A percentile compares a stretch with the other conserved stretches of the same genome.
Conservation (phyloP, 35 echinoderm and acorn worm species). For the Eucidaris tribuloides region DNA sequence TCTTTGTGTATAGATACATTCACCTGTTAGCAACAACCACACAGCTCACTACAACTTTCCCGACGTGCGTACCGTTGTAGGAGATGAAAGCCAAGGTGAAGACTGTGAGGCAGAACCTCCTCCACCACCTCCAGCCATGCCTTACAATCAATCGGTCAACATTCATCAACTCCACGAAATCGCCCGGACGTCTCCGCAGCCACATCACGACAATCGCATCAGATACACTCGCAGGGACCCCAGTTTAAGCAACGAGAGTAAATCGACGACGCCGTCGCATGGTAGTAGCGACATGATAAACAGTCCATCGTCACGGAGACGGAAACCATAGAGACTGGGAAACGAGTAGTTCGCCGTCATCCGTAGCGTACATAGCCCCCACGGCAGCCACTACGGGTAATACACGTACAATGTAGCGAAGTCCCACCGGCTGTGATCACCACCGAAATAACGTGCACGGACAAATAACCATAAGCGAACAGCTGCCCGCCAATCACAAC, state of each 20-base stretch:
- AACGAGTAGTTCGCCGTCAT: slow-evolving; percentile 49
- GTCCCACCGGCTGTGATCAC: too few species aligned
- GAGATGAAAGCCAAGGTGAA: slow-evolving; percentile 72
- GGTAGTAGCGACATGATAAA: slow-evolving; percentile 64
- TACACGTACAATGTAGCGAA: too few species aligned
- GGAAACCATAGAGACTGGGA: slow-evolving; percentile 54
- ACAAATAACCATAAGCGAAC: too few species aligned
- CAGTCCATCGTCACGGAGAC: slow-evolving; percentile 47
- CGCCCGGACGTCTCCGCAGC: slow-evolving; percentile 1
- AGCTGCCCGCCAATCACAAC: too few species aligned
- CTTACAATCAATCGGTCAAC: slow-evolving; percentile 57
- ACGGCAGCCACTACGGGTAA: background rate
- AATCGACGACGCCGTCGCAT: slow-evolving; percentile 53
- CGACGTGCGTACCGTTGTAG: slow-evolving; percentile 4
- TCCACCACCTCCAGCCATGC: slow-evolving; percentile 40
- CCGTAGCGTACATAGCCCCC: background rate
- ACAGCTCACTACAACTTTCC: background rate
- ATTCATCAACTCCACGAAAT: slow-evolving; percentile 50
- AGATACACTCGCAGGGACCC: slow-evolving; percentile 49
- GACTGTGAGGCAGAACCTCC: slow-evolving; percentile 91
- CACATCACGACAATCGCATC: slow-evolving; percentile 13
- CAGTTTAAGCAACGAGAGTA: slow-evolving; percentile 49
- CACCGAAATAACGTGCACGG: too few species aligned
- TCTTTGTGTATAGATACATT: slow-evolving; percentile 16
- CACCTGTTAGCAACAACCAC: slow-evolving; percentile 21